Conservation (phyloP, 2,113 vertebrate species). For the Pleuronectes platessa region DNA sequence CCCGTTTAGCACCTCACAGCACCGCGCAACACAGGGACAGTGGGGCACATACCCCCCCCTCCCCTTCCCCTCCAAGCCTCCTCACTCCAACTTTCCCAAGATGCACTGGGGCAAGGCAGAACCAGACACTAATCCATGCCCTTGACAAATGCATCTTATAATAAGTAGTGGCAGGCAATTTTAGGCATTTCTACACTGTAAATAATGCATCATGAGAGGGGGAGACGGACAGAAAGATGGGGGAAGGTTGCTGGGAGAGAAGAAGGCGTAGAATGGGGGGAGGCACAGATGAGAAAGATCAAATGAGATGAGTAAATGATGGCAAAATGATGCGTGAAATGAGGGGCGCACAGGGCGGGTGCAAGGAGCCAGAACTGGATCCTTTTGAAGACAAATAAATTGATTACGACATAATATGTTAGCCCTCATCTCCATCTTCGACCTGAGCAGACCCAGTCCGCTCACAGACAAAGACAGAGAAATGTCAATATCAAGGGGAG, state of each 20-base stretch:
- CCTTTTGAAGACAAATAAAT: conserved; percentile 57
- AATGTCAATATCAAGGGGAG: conserved; percentile 17
- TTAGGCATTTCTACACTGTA: conserved; percentile 75
- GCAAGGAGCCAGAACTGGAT: conserved; percentile 25
- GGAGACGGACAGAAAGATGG: conserved; percentile 20
- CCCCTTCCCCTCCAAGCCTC: conserved; percentile 2
- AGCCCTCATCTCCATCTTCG: conserved; percentile 8
- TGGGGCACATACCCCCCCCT: conserved; percentile 23
- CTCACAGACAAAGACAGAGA: conserved; percentile 1
- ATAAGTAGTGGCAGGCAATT: conserved; percentile 81
- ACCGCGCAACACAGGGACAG: conserved; percentile 26
- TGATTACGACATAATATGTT: conserved; percentile 42
- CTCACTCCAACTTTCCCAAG: conserved; percentile 56
- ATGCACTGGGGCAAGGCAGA: conserved; percentile 72
- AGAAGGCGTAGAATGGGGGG: conserved; percentile 7
- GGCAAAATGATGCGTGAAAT: conserved; percentile 74
- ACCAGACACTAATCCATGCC: conserved; percentile 69
- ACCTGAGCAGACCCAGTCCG: conserved; percentile 18
- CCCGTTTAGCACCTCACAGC: conserved; percentile 55
- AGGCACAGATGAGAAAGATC: conserved; percentile 32
- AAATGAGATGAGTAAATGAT: conserved; percentile 51
- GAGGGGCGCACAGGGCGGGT: conserved; percentile 31
- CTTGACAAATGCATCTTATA: conserved; percentile 80
- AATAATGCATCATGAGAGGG: conserved; percentile 71
- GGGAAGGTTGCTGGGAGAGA: conserved; percentile 19